Percentiles rank a stretch among this genome's conserved stretches.
phyloP scores from a whole-genome alignment of 2,888 invertebrate species.

The Cephonodes hylas region DNA sequence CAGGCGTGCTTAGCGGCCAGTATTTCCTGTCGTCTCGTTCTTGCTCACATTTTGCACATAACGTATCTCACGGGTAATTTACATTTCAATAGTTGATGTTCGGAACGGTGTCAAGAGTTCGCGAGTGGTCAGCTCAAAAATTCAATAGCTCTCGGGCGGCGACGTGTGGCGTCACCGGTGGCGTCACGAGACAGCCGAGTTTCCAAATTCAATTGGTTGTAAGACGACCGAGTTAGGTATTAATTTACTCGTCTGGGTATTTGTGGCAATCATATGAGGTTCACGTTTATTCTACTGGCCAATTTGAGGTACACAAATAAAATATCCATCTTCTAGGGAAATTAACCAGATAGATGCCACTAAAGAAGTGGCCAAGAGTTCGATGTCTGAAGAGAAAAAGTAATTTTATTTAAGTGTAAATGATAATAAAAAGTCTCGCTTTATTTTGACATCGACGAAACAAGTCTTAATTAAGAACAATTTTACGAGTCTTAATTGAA shows the following conservation, averaged over 20 bases:
- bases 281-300: too few species aligned
- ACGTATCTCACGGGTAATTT: background rate
- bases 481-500: too few species aligned
- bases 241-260: background rate
- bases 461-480: too few species aligned
- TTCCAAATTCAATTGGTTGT: background rate
- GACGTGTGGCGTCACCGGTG: background rate
- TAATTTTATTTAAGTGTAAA: too few species aligned
- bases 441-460: too few species aligned
- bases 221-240: background rate
- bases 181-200: background rate
- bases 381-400: too few species aligned
- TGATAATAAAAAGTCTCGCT: too few species aligned
- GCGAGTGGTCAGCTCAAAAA: background rate
- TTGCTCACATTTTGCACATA: background rate
- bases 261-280: background rate
- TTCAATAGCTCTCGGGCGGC: conserved; percentile 3
- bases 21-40: background rate
- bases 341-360: too few species aligned
- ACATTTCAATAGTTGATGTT: background rate
- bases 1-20: background rate
- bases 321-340: too few species aligned
- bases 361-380: too few species aligned
- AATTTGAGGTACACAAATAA: too few species aligned
- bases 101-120: conserved; percentile 6